Evolutionary conservation across 1,140 invertebrate genomes (phyloP), one percentile per base, ranked within the genome.

Genomic region (Drosophila parvula): DNA sequence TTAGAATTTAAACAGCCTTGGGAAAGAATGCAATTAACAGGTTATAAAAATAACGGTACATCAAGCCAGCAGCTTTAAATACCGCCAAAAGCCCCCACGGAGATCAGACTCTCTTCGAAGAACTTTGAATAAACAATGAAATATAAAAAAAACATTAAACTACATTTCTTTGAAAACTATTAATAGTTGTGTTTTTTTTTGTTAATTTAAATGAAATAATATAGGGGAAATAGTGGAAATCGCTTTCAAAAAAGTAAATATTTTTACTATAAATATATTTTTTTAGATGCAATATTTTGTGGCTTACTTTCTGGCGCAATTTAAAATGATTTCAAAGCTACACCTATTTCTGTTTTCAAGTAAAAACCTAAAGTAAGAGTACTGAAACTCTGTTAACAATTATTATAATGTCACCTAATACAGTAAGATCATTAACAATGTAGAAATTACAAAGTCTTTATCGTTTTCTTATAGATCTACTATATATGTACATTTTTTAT

Each of bases 1-100:
- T 70, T 70, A 40, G 27, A 70, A 70, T 44, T 36, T 50, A 50
- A 50, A 67, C 34, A 67, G 61, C 61, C 44, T 40, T 44, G 43
- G 34, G 34, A 38, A 68, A 22, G 63, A 68, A 56, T 43, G 47
- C 65, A 55, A 68, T 69, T 69, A 68, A 68, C 65, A 68, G 65
- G 62, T 68, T 68, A 53, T 60, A 51, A 68, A 53, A 67, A 67
- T 67, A 68, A 68, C 58, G 40, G 62, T 45, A 62, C 43, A 22
- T 11, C 18, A 10, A 41, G 10, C n/a, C 11, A 22, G 22, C 22
- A 22, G 22, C 22, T 11, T 55, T 38, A n/a, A 34, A 36, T 36
- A 62, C 62, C 36, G 32, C 28, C 4, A 7, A 62, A 62, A 6
- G 14, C 0, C 18, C 30, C 34, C 34, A n/a, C 16, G 36, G 11